phyloP scores from a whole-genome alignment of 2,113 vertebrate genomes.

The Aphyosemion australe region DNA sequence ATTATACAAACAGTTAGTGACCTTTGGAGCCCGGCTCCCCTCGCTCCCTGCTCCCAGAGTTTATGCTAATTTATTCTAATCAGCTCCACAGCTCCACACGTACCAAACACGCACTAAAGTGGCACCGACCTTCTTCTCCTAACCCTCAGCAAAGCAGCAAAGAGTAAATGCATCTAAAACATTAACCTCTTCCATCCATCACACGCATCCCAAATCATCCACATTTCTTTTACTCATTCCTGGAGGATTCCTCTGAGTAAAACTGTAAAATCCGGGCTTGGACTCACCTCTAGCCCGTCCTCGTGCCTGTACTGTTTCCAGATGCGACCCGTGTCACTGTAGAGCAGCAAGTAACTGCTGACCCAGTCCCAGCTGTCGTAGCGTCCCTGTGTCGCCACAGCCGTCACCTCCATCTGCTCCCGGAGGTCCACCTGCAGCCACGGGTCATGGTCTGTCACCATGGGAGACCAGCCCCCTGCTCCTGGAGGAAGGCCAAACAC shows the following conservation, averaged over 20 bases:
- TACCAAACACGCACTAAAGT: not conserved
- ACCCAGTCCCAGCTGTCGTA: constrained; percentile 95
- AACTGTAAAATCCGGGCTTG: not conserved
- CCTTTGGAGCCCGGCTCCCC: constrained; percentile 9
- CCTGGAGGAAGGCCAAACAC: constrained; percentile 72
- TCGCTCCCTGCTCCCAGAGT: not conserved
- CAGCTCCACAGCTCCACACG: constrained; percentile 6
- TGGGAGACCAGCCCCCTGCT: constrained; percentile 93
- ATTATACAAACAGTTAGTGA: constrained; percentile 20
- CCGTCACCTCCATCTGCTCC: constrained; percentile 90
- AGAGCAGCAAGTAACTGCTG: constrained; percentile 88
- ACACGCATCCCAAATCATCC: not conserved
- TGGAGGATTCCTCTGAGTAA: too few species aligned
- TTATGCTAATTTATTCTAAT: constrained; percentile 23
- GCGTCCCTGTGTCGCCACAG: constrained; percentile 90
- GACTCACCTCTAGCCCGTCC: constrained; percentile 79
- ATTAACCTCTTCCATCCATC: not conserved
- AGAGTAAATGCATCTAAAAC: constrained; percentile 1
- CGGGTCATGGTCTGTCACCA: constrained; percentile 84
- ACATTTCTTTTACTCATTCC: too few species aligned
- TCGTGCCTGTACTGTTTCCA: constrained; percentile 93
- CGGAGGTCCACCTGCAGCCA: constrained; percentile 97
- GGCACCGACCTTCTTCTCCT: not conserved
- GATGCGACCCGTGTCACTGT: constrained; percentile 91
- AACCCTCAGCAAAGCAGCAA: not conserved